phyloP scores from a whole-genome alignment of 2,113 vertebrate species.

The Equus quagga region DNA sequence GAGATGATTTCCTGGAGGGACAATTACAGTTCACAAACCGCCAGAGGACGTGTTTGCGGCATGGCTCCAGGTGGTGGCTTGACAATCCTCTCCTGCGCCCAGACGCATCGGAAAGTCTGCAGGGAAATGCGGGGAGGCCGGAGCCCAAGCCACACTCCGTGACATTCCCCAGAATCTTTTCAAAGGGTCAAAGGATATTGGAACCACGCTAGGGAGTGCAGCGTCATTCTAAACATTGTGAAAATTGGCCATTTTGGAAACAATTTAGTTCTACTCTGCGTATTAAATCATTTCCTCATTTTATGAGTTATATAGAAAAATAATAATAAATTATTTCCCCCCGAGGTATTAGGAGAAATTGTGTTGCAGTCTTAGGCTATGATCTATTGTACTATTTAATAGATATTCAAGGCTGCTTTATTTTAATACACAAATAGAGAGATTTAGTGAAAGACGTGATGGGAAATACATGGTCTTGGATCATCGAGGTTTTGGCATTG shows the following conservation, averaged over 20 bases:
- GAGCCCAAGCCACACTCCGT: background rate
- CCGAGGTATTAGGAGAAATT: constrained; percentile 62
- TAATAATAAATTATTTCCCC: constrained; percentile 77
- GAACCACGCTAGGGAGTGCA: background rate
- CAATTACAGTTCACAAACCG: background rate
- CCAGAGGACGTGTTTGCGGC: background rate
- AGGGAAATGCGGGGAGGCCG: background rate
- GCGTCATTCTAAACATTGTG: background rate
- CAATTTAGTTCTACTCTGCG: background rate
- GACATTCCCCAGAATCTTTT: constrained; percentile 64
- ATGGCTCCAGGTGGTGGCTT: background rate
- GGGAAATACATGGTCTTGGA: constrained; percentile 2
- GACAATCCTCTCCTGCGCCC: background rate
- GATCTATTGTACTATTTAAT: constrained; percentile 44
- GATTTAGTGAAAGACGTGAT: constrained; percentile 31
- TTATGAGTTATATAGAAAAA: constrained; percentile 74
- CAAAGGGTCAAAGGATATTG: constrained; percentile 73
- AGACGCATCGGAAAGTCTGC: background rate
- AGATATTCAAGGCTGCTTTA: constrained; percentile 51
- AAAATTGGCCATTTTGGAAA: constrained; percentile 76
- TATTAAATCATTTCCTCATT: constrained; percentile 76
- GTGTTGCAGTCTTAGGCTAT: constrained; percentile 44
- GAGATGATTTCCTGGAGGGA: constrained; percentile 31
- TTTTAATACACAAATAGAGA: constrained; percentile 53
- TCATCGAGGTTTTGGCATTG: background rate